Evolutionary conservation across 2,888 invertebrate genomes (phyloP), one percentile per base, ranked within the genome.

Genomic region (Cataglyphis cursor): DNA sequence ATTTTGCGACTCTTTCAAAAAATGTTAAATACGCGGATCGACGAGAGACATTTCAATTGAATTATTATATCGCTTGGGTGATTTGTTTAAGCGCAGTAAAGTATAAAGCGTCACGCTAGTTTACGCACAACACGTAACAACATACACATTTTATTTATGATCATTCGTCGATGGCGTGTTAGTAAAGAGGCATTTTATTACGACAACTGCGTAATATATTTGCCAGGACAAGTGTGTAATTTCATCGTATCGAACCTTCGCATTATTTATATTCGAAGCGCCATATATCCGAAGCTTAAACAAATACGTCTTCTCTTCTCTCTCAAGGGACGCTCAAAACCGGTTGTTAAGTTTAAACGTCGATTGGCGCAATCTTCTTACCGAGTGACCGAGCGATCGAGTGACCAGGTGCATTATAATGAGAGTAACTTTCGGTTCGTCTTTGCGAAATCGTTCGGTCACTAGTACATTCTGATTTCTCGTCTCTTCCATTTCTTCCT

Each of bases 391-490:
- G n/a, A 75, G 75, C 38, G 62, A 73, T 62, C 78, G 38, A 81
- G 51, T 75, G 48, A 51, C 74, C 81, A 75, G 81, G 62, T 81
- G 76, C 64, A 35, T 38, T 78, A n/a, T 38, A 78, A 54, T 15
- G 62, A 9, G 41, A 62, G 6, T 57, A 78, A 21, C 80, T 72
- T 80, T 80, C 78, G 73, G 59, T 18, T 35, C 35, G 35, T 51
- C 21, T 44, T 80, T 80, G 12, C 78, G 44, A 72, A 80, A 80
- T 59, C 31, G 18, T 31, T 18, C n/a, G 3, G 4, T 44, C 44
- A 44, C 12, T 12, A 35, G 24, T 15, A 24, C 48, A 8, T 62
- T n/a, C 66, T 18, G 8, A 31, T 31, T 38, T 3, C 18, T 38
- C 68, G 8, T 28, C 51, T 15, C 28, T 41, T 9, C 12, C 21